phyloP scores from a whole-genome alignment of 2,797 vertebrate genomes.

The Enteromius mattozi region DNA sequence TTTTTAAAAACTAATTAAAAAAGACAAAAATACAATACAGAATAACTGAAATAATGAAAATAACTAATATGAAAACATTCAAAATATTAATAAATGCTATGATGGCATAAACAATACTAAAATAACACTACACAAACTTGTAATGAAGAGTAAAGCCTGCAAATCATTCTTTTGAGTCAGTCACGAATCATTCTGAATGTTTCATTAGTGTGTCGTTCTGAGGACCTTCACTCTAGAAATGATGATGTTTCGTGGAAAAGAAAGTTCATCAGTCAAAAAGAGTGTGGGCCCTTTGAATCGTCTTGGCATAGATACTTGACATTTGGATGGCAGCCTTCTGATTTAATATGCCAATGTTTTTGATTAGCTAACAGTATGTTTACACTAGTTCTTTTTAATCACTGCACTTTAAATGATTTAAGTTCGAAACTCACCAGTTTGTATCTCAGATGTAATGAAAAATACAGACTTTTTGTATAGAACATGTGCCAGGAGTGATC shows the following conservation, averaged over 20 bases:
- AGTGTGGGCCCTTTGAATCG: not conserved
- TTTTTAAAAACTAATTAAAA: not conserved
- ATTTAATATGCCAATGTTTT: not conserved
- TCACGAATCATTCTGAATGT: not conserved
- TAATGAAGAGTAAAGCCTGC: too few species aligned
- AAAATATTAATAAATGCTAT: not conserved
- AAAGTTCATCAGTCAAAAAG: not conserved
- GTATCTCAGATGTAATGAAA: not conserved
- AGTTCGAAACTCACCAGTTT: not conserved
- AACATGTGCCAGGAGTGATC: not conserved
- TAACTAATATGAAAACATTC: not conserved
- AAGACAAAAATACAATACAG: not conserved
- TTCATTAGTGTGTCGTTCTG: not conserved
- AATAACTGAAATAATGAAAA: not conserved
- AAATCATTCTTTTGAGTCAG: not conserved
- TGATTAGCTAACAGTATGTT: conserved; percentile 2
- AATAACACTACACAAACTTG: not conserved
- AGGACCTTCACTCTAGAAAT: not conserved
- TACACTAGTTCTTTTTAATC: not conserved
- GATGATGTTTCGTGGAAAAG: not conserved
- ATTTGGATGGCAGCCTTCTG: not conserved
- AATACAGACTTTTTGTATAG: not conserved
- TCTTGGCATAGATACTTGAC: not conserved
- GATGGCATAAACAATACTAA: not conserved
- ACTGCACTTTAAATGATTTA: not conserved